These are phyloP conservation scores for Neosilurus hyrtlii DNA, from an alignment of 2,797 vertebrate genomes.

Conservation along the genomic window DNA sequence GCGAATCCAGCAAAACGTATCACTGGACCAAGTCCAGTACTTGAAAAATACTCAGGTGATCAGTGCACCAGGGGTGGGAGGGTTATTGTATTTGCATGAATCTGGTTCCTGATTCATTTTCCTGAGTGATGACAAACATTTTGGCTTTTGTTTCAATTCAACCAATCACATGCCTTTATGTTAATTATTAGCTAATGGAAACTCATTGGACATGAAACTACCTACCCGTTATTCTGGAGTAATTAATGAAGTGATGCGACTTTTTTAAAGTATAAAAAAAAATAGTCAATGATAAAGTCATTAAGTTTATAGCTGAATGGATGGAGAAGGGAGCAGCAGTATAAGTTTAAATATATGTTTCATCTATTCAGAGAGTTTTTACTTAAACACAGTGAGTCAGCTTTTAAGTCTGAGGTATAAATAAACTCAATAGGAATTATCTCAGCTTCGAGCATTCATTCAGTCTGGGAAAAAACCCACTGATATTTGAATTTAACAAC, in stretches of 20 bases:
- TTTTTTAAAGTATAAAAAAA: background rate
- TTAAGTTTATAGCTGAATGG: background rate
- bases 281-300: background rate
- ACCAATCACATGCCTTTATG: background rate
- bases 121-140: background rate
- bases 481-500: too few species aligned
- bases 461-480: background rate
- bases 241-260: too few species aligned
- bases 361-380: background rate
- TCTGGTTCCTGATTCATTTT: background rate
- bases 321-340: background rate
- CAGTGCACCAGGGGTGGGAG: background rate
- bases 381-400: background rate
- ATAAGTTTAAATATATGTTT: background rate
- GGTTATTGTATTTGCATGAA: background rate
- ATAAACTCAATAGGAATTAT: background rate
- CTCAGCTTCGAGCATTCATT: background rate
- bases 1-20: background rate
- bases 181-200: too few species aligned
- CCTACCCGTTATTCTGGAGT: too few species aligned
- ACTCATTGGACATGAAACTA: background rate
- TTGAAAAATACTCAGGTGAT: background rate
- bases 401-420: background rate
- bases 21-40: background rate
- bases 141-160: background rate